Percentiles rank a stretch among this genome's conserved stretches.
These are phyloP conservation scores for Thripadectes ignobilis DNA, from an alignment of 2,797 vertebrate species.

Conservation along the genomic window DNA sequence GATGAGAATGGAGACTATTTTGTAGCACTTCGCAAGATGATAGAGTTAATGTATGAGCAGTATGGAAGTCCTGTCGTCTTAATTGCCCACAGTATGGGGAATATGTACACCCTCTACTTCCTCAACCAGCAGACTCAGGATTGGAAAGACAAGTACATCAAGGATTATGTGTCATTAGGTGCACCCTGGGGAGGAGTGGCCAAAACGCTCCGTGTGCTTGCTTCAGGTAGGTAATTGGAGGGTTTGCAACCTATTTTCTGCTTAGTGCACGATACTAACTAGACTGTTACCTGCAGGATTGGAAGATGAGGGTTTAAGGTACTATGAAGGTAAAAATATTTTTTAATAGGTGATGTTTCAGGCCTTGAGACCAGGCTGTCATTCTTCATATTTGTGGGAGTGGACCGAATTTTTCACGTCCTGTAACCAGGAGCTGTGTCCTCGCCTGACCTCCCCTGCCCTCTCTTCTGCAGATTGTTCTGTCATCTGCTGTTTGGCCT, in stretches of 20 bases:
- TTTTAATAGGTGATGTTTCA: neutral
- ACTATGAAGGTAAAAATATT: neutral
- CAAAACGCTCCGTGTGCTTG: constrained; percentile 92
- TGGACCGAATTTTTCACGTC: neutral
- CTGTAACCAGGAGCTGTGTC: neutral
- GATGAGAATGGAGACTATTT: constrained; percentile 95
- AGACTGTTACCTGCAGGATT: neutral
- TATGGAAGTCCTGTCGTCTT: constrained; percentile 88
- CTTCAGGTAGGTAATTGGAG: constrained; percentile 83
- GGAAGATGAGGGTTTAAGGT: neutral
- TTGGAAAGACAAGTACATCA: constrained; percentile 95
- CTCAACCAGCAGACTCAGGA: constrained; percentile 91
- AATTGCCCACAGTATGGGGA: constrained; percentile 99
- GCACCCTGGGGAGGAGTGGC: constrained; percentile 95
- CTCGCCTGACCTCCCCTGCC: neutral
- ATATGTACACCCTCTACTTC: constrained; percentile 96
- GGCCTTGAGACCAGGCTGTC: neutral
- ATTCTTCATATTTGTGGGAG: neutral
- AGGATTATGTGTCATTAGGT: constrained; percentile 87
- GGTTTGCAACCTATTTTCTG: neutral
- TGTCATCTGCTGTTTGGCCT: neutral
- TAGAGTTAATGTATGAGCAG: constrained; percentile 89
- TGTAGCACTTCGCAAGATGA: constrained; percentile 87
- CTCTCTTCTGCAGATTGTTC: neutral
- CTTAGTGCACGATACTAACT: neutral